Base-by-base conservation (phyloP, 2,888 invertebrate species). In the Tiliacea citrago region DNA sequence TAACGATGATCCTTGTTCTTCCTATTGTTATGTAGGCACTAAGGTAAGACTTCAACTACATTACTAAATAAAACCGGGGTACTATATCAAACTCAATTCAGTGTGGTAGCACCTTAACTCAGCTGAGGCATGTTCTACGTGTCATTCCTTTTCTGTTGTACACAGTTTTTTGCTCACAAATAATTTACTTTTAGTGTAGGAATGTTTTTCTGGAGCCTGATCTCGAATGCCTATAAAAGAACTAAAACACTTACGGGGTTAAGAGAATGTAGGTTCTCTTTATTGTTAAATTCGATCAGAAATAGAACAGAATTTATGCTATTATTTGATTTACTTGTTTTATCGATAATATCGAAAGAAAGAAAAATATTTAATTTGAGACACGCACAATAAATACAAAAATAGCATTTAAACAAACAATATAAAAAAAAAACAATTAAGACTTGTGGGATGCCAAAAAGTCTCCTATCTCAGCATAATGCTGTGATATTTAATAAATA, bases 161-260 rank as follows among this genome's bases (percentile, higher is more conserved):
- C 65, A 62, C 21, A 35, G 63, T 81, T 79, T 86, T 81, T 83
- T 74, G 70, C 73, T 67, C 55, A 72, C 85, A 77, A 79, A 85
- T 79, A 83, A 86, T 85, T 85, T 79, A 79, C 72, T 86, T 81
- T 79, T 39, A 75, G 65, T 57, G 74, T 49, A 69, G 35, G 57
- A 83, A 86, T 86, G 79, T 86, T 81, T 73, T 83, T 78, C 49
- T 61, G 24, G 71, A 70, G 69, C 53, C 67, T 79, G 58, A 68
- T 45, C 66, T 60, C 45, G 68, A 75, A 79, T 72, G 68, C 67
- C 74, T 76, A 49, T 68, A 63, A 73, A 84, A 82, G 68, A 72
- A 77, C 71, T 73, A 53, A 45, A 75, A 39, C 69, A 75, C 65
- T 81, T 75, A 63, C 24, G 12, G 57, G 61, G 47, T 65, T 66